These are phyloP conservation scores for Anisognathus igniventris DNA, from an alignment of 2,797 vertebrate genomes.

Conservation along the genomic window DNA sequence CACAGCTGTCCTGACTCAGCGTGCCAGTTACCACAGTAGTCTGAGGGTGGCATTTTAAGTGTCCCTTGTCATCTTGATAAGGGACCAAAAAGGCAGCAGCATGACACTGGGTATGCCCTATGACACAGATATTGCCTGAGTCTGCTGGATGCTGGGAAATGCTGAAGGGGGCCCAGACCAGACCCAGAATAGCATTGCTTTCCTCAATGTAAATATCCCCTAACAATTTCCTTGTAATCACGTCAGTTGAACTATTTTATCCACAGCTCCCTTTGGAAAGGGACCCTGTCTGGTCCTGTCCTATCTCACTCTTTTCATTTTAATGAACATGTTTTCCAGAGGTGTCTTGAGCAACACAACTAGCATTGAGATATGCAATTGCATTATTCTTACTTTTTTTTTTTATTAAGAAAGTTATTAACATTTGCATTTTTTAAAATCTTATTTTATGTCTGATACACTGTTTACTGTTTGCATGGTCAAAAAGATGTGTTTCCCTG, in stretches of 20 bases:
- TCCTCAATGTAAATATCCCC: neutral
- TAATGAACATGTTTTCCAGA: neutral
- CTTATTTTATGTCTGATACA: neutral
- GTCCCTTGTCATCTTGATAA: neutral
- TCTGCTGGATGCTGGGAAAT: neutral
- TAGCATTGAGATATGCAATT: neutral
- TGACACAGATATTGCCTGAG: neutral
- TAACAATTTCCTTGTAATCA: neutral
- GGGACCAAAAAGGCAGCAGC: neutral
- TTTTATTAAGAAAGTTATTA: neutral
- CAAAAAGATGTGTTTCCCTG: neutral
- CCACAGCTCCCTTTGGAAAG: neutral
- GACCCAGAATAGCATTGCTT: neutral
- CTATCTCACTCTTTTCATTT: neutral
- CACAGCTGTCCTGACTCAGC: neutral
- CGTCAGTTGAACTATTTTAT: neutral
- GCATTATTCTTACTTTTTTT: neutral
- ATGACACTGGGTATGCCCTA: neutral
- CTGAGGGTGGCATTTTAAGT: conserved; percentile 17
- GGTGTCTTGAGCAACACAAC: neutral
- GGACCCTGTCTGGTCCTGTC: neutral
- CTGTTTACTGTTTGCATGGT: neutral
- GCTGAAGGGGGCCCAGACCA: neutral
- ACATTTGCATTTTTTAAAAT: neutral
- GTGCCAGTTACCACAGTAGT: neutral